These are phyloP conservation scores for Heliconius hewitsoni DNA, from an alignment of 1,140 invertebrate genomes.

Conservation along the genomic window DNA sequence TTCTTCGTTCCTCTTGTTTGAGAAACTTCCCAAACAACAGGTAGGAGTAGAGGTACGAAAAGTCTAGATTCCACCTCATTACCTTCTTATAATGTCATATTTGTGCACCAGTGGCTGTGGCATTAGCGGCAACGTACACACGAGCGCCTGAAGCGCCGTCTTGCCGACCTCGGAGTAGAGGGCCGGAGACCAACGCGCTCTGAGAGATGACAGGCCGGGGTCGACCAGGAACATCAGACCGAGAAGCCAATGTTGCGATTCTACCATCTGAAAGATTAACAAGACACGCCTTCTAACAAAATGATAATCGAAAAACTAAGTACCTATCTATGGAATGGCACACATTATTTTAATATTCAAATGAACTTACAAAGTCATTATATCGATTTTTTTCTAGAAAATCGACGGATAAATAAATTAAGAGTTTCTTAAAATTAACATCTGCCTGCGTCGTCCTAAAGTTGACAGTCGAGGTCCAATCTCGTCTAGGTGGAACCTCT, in stretches of 20 bases:
- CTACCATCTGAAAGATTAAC: constrained; percentile 51
- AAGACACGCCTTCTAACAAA: background rate
- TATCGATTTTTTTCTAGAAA: constrained; percentile 53
- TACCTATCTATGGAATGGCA: background rate
- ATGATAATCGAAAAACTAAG: background rate
- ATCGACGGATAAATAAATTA: constrained; percentile 63
- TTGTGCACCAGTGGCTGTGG: constrained; percentile 39
- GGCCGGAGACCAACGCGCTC: constrained; percentile 54
- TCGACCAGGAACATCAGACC: constrained; percentile 69
- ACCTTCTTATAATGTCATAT: constrained; percentile 64
- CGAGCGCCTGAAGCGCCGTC: constrained; percentile 57
- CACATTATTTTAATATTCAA: background rate
- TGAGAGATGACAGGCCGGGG: constrained; percentile 51
- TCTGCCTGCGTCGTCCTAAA: constrained; percentile 58
- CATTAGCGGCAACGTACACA: constrained; percentile 49
- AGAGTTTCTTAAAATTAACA: constrained; percentile 62
- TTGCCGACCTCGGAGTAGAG: constrained; percentile 61
- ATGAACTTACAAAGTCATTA: constrained; percentile 60
- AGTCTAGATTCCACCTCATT: background rate
- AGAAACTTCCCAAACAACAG: too few species aligned
- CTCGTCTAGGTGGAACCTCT: constrained; percentile 52
- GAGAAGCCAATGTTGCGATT: constrained; percentile 56
- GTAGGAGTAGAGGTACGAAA: too few species aligned
- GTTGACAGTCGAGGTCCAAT: constrained; percentile 56
- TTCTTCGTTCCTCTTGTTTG: too few species aligned